These are phyloP conservation scores for Eospalax fontanierii DNA, from an alignment of 2,797 vertebrate species.

Conservation along the genomic window DNA sequence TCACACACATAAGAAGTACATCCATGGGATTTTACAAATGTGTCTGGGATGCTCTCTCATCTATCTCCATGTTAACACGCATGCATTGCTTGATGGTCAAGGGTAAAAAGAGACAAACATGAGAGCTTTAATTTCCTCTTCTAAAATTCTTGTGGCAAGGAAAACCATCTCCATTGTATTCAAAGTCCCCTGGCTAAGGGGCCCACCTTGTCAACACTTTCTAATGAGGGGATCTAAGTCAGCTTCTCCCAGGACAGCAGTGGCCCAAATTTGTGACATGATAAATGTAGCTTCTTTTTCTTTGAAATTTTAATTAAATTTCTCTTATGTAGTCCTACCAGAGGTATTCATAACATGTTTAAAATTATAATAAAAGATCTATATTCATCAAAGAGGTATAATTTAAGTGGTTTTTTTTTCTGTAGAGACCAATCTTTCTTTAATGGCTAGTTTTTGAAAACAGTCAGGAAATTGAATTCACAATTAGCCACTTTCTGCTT, in stretches of 20 bases:
- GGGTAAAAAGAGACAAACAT: neutral
- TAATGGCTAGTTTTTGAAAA: constrained; percentile 84
- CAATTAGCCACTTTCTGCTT: constrained; percentile 82
- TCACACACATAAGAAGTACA: neutral
- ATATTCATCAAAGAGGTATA: constrained; percentile 84
- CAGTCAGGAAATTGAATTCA: constrained; percentile 82
- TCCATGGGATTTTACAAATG: neutral
- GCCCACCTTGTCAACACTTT: neutral
- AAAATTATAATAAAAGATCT: constrained; percentile 79
- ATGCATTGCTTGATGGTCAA: neutral
- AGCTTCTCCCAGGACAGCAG: neutral
- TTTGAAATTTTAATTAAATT: constrained; percentile 10
- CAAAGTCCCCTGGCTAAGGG: neutral
- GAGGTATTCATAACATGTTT: constrained; percentile 65
- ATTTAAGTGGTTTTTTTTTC: constrained; percentile 87
- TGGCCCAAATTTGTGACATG: neutral
- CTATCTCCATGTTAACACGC: neutral
- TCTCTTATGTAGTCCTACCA: constrained; percentile 20
- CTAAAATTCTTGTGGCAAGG: neutral
- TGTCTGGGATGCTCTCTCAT: neutral
- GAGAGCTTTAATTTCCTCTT: neutral
- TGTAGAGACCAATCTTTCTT: constrained; percentile 82
- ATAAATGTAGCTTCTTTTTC: neutral
- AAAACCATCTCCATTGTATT: neutral
- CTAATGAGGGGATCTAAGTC: neutral